Conservation (phyloP, 2,888 invertebrate species). For the Orthosia incerta region DNA sequence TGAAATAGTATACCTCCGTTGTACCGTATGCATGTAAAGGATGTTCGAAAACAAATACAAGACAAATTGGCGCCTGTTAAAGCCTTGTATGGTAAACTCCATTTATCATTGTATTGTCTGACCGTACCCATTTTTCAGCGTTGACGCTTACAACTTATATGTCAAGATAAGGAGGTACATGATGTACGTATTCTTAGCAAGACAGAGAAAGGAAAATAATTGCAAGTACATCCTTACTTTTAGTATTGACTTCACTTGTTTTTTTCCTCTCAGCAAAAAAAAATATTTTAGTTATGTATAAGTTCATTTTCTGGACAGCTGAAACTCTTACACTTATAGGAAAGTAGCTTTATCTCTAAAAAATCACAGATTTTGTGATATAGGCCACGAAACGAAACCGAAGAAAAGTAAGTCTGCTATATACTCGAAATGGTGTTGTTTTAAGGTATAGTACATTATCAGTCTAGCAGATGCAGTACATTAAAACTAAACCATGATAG, state of each 20-base stretch:
- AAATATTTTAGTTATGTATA: no score
- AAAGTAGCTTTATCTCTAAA: no score
- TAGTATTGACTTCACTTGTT: slow-evolving; percentile 12
- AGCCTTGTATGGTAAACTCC: slow-evolving; percentile 45
- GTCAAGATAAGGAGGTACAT: slow-evolving; percentile 34
- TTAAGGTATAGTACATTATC: no score
- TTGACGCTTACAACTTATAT: slow-evolving; percentile 48
- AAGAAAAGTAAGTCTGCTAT: no score
- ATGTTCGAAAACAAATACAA: slow-evolving; percentile 41
- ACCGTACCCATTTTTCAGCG: slow-evolving; percentile 54
- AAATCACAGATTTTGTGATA: no score
- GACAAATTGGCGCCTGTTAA: slow-evolving; percentile 54
- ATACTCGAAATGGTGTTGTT: background rate
- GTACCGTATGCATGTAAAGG: slow-evolving; percentile 13
- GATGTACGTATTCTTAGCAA: slow-evolving; percentile 29
- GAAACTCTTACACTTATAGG: no score
- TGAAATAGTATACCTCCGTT: slow-evolving; percentile 11
- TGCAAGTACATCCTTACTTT: slow-evolving; percentile 20
- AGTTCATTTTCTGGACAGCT: no score
- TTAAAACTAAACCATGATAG: background rate
- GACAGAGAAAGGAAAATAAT: slow-evolving; percentile 13
- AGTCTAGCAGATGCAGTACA: background rate
- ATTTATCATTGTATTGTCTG: slow-evolving; percentile 54
- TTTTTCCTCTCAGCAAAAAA: background rate
- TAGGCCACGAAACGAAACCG: no score